These are phyloP conservation scores for Oligia strigilis DNA, from an alignment of 2,888 invertebrate species.

Conservation along the genomic window DNA sequence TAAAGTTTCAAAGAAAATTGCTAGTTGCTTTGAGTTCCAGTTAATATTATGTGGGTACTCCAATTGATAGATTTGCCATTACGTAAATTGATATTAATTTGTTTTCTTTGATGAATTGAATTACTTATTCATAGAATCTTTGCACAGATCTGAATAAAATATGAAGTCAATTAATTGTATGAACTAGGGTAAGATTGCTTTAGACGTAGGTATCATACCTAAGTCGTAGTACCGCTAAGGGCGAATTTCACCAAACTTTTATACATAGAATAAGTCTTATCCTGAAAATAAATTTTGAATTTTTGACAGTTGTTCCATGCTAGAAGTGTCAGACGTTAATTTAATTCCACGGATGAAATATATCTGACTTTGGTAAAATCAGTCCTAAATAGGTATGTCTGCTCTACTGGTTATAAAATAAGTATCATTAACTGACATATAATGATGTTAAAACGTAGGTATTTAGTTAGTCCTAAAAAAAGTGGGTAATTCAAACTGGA, in stretches of 20 bases:
- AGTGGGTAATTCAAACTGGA: background rate
- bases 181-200: background rate
- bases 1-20: constrained; percentile 57
- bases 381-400: background rate
- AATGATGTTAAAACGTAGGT: background rate
- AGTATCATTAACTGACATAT: background rate
- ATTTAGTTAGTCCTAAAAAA: background rate
- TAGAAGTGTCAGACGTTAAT: no score
- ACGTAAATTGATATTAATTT: constrained; percentile 21
- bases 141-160: constrained; percentile 2
- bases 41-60: constrained; percentile 27
- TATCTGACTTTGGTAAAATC: no score
- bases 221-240: background rate
- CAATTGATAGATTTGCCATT: constrained; percentile 19
- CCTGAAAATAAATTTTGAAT: no score
- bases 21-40: constrained; percentile 52
- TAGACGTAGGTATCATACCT: background rate
- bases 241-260: no score
- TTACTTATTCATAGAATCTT: constrained; percentile 8
- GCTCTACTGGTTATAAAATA: background rate
- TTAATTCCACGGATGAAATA: no score
- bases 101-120: constrained; percentile 14
- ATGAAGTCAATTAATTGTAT: background rate
- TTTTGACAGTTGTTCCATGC: no score
- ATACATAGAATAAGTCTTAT: no score